A percentile compares a stretch with the other conserved stretches of the same genome.
Conservation (phyloP, 2,797 vertebrate genomes). For the Tamandua tetradactyla region DNA sequence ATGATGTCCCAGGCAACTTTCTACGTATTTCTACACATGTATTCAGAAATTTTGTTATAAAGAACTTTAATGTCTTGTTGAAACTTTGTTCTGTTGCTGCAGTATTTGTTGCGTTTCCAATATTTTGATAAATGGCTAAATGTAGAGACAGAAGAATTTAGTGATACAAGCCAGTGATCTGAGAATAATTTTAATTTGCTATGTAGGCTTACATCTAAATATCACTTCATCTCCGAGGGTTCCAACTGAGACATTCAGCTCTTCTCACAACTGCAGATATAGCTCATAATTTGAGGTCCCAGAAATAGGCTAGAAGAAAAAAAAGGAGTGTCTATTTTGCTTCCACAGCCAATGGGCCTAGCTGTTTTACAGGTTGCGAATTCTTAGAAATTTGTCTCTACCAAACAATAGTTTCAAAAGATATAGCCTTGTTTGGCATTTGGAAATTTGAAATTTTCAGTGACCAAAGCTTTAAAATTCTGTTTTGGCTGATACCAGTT, state of each 20-base stretch:
- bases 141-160: background rate
- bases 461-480: background rate
- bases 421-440: background rate
- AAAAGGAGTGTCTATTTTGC: background rate
- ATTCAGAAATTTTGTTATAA: constrained; percentile 26
- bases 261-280: background rate
- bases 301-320: background rate
- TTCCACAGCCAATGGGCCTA: background rate
- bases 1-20: background rate
- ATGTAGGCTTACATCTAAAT: background rate
- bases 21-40: background rate
- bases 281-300: background rate
- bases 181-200: constrained; percentile 11
- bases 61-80: background rate
- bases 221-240: background rate
- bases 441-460: background rate
- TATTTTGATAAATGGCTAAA: background rate
- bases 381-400: background rate
- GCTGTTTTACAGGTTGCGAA: constrained; percentile 1
- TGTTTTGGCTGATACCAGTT: background rate
- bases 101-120: background rate
- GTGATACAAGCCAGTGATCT: background rate
- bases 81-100: background rate
- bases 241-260: constrained; percentile 3
- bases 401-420: background rate